These are phyloP conservation scores for Brachionus angularis DNA, from an alignment of 1,140 invertebrate species.

Conservation along the genomic window DNA sequence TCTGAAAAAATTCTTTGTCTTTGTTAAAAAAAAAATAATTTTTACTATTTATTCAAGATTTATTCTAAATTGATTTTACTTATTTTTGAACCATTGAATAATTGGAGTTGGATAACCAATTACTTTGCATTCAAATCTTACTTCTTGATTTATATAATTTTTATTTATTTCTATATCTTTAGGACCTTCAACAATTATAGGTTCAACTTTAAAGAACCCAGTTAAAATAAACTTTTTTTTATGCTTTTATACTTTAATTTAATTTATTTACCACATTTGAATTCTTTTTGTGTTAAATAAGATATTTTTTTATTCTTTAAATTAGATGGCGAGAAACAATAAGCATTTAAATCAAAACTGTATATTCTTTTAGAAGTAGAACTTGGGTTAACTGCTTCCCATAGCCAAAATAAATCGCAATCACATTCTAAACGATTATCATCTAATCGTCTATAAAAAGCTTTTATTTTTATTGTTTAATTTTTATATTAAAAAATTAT, in stretches of 20 bases:
- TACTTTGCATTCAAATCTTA: neutral
- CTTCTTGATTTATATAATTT: neutral
- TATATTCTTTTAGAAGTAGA: neutral
- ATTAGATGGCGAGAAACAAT: neutral
- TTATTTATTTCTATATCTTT: neutral
- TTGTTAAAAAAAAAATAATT: constrained; percentile 2
- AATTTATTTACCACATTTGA: no score
- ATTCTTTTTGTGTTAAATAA: neutral
- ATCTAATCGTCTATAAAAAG: constrained; percentile 9
- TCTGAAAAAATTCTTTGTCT: constrained; percentile 25
- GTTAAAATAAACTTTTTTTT: no score
- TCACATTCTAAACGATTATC: constrained; percentile 2
- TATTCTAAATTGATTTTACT: neutral
- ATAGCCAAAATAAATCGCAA: constrained; percentile 34
- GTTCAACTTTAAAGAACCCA: no score
- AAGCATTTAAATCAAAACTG: neutral
- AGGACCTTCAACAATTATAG: constrained; percentile 6
- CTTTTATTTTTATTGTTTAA: neutral
- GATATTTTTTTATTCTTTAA: constrained; percentile 16
- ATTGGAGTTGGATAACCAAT: constrained; percentile 10
- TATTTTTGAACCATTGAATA: constrained; percentile 30
- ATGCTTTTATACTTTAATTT: no score
- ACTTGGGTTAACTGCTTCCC: neutral
- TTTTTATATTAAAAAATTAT: neutral
- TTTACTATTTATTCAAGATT: neutral